Evolutionary conservation across 2,113 vertebrate genomes (phyloP).

Genomic region (Martes martes): DNA sequence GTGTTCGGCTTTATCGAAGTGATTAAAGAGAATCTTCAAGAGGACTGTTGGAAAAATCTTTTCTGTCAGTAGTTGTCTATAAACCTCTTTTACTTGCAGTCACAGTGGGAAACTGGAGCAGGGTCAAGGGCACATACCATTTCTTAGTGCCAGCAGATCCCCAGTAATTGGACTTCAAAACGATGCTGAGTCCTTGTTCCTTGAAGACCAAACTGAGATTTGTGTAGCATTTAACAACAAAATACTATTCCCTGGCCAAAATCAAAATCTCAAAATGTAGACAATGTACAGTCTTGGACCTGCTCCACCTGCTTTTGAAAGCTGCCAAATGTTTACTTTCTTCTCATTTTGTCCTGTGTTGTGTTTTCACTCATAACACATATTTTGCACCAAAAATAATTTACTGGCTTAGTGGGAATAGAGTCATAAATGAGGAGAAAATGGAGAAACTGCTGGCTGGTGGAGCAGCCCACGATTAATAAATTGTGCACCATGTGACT

Average conservation of each 20-base stretch:
- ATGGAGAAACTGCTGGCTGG: slow-evolving; percentile 77
- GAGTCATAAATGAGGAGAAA: slow-evolving; percentile 78
- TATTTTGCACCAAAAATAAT: slow-evolving; percentile 80
- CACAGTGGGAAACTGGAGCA: slow-evolving; percentile 51
- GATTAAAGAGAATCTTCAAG: slow-evolving; percentile 51
- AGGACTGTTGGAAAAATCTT: slow-evolving; percentile 35
- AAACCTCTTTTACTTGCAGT: slow-evolving; percentile 55
- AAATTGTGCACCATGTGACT: slow-evolving; percentile 78
- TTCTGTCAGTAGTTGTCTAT: slow-evolving; percentile 35
- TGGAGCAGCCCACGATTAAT: slow-evolving; percentile 77
- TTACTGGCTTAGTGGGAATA: slow-evolving; percentile 78
- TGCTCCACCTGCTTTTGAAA: slow-evolving; percentile 69
- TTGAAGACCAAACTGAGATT: slow-evolving; percentile 47
- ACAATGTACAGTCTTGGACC: slow-evolving; percentile 57
- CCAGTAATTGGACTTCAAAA: slow-evolving; percentile 66
- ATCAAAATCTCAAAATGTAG: slow-evolving; percentile 36
- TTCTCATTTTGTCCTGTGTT: slow-evolving; percentile 71
- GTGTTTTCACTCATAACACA: slow-evolving; percentile 75
- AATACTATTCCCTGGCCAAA: slow-evolving; percentile 60
- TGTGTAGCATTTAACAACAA: slow-evolving; percentile 69
- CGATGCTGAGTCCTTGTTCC: slow-evolving; percentile 45
- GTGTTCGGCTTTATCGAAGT: slow-evolving; percentile 27
- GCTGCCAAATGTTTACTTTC: slow-evolving; percentile 73
- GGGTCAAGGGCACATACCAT: slow-evolving; percentile 41
- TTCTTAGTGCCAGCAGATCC: slow-evolving; percentile 9